These are phyloP conservation scores for Turnix velox DNA, from an alignment of 2,113 vertebrate species.

Conservation along the genomic window DNA sequence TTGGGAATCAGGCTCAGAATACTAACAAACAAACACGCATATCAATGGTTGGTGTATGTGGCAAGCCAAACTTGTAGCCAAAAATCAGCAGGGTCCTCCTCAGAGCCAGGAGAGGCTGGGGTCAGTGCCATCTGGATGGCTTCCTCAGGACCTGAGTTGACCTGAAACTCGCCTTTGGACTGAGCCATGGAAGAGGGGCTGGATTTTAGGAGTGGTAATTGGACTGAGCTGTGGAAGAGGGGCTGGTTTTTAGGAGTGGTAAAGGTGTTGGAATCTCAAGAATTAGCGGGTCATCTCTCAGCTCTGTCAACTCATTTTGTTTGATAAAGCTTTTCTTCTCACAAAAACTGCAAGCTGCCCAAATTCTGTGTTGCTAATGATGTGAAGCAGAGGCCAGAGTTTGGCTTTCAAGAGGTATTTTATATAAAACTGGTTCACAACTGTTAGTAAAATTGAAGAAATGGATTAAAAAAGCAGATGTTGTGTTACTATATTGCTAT, in stretches of 20 bases:
- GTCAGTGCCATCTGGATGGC: background rate
- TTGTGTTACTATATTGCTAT: background rate
- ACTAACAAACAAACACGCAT: background rate
- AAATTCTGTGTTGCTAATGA: background rate
- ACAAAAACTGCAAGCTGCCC: background rate
- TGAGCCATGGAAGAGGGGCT: background rate
- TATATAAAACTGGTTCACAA: background rate
- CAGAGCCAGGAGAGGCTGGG: accelerated
- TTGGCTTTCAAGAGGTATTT: background rate
- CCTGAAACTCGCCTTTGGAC: background rate
- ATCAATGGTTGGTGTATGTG: background rate
- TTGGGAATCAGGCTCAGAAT: background rate
- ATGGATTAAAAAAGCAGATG: background rate
- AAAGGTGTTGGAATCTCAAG: background rate
- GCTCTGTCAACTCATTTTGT: background rate
- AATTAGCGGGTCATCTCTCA: background rate
- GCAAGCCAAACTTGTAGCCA: background rate
- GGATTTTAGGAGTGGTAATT: background rate
- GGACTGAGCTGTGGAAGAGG: no score
- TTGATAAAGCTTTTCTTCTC: background rate
- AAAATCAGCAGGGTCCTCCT: background rate
- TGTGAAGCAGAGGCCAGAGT: background rate
- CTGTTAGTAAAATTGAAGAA: background rate
- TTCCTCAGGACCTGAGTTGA: background rate
- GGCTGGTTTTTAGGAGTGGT: background rate